Evolutionary conservation across 2,113 vertebrate genomes (phyloP).

Genomic region (Platysternon megacephalum): DNA sequence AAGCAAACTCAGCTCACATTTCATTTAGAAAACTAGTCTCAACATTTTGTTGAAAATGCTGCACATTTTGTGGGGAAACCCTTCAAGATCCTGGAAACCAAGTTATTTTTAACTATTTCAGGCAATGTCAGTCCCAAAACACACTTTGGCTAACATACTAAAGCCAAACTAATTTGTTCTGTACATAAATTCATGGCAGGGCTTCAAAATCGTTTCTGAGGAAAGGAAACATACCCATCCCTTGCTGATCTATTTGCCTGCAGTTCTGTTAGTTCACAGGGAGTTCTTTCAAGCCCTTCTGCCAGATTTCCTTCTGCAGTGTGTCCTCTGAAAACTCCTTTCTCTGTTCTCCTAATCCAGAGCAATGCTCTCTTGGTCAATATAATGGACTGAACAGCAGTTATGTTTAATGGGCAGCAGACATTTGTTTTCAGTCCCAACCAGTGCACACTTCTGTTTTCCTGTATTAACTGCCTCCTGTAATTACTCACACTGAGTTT

Average conservation of each 20-base stretch:
- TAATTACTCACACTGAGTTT: neutral
- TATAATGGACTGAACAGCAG: neutral
- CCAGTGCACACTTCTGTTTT: neutral
- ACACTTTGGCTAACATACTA: neutral
- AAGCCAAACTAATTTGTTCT: conserved; percentile 45
- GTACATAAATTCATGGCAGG: conserved; percentile 3
- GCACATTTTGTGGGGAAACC: neutral
- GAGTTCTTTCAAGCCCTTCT: conserved; percentile 13
- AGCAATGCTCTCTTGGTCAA: neutral
- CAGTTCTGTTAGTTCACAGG: conserved; percentile 9
- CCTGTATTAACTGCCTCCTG: neutral
- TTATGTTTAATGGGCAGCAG: neutral
- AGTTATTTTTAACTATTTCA: neutral
- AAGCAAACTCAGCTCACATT: neutral
- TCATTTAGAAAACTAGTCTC: neutral
- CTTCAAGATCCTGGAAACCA: neutral
- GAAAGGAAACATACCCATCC: neutral
- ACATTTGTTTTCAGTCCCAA: neutral
- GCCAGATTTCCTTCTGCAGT: neutral
- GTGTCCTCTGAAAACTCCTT: neutral
- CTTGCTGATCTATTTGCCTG: neutral
- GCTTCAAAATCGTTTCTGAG: neutral
- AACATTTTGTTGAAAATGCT: neutral
- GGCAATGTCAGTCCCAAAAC: neutral
- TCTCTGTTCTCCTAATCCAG: neutral